phyloP scores from a whole-genome alignment of 2,888 invertebrate species.

The Parnassius mnemosyne region DNA sequence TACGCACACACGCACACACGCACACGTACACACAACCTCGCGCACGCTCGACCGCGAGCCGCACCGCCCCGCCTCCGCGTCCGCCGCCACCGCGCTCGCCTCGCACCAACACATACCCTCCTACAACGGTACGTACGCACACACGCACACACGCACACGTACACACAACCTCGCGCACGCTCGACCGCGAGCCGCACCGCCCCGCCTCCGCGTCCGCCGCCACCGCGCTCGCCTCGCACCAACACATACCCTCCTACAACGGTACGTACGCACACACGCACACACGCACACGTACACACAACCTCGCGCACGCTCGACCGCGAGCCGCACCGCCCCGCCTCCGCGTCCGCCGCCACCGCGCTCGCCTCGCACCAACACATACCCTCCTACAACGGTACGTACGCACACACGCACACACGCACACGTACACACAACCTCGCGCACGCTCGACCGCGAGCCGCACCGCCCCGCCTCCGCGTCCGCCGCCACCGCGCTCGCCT shows the following conservation, averaged over 20 bases:
- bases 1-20: no score
- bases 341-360: slow-evolving; percentile 83
- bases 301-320: slow-evolving; percentile 96
- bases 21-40: no score
- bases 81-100: slow-evolving; percentile 82
- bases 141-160: no score
- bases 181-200: slow-evolving; percentile 88
- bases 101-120: slow-evolving; percentile 80
- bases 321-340: slow-evolving; percentile 79
- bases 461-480: slow-evolving; percentile 77
- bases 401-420: no score
- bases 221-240: slow-evolving; percentile 69
- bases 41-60: slow-evolving; percentile 94
- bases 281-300: no score
- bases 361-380: slow-evolving; percentile 67
- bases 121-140: slow-evolving; percentile 86
- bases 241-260: slow-evolving; percentile 88
- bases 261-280: slow-evolving; percentile 81
- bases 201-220: slow-evolving; percentile 80
- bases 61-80: slow-evolving; percentile 71
- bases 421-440: no score
- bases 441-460: slow-evolving; percentile 93
- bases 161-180: slow-evolving; percentile 95
- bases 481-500: slow-evolving; percentile 79
- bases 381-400: slow-evolving; percentile 91